Percentiles rank a stretch among this genome's conserved stretches.
Conservation (phyloP, 2,797 vertebrate species). For the Thripadectes ignobilis region DNA sequence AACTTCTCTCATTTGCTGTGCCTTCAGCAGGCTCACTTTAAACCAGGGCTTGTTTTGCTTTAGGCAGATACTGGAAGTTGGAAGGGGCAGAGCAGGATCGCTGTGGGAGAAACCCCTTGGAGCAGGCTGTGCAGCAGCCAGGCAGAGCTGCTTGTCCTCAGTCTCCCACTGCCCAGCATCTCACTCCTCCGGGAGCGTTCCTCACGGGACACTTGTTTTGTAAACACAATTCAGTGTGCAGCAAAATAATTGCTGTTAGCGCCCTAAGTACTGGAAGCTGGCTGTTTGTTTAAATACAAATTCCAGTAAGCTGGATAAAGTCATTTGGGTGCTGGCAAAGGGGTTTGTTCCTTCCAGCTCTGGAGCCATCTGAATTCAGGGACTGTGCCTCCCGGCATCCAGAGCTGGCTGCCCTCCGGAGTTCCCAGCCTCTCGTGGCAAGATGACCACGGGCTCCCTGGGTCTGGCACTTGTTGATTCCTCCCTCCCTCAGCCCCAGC, state of each 20-base stretch:
- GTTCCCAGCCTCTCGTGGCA: rapidly evolving
- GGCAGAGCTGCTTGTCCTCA: background rate
- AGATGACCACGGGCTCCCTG: background rate
- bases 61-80: background rate
- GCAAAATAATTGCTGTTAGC: background rate
- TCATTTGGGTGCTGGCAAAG: background rate
- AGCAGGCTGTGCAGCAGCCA: background rate
- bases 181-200: background rate
- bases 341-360: background rate
- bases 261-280: no score
- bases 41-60: background rate
- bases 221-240: rapidly evolving
- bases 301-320: background rate
- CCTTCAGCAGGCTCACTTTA: background rate
- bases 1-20: background rate
- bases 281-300: background rate
- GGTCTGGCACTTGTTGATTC: background rate
- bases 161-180: background rate
- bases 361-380: rapidly evolving
- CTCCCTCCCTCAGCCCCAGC: background rate
- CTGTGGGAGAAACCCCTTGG: background rate
- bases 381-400: background rate
- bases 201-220: background rate
- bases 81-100: background rate
- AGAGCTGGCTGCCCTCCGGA: rapidly evolving